Evolutionary conservation across 2,888 invertebrate species (phyloP).

Genomic region (Euzetes globulus): DNA sequence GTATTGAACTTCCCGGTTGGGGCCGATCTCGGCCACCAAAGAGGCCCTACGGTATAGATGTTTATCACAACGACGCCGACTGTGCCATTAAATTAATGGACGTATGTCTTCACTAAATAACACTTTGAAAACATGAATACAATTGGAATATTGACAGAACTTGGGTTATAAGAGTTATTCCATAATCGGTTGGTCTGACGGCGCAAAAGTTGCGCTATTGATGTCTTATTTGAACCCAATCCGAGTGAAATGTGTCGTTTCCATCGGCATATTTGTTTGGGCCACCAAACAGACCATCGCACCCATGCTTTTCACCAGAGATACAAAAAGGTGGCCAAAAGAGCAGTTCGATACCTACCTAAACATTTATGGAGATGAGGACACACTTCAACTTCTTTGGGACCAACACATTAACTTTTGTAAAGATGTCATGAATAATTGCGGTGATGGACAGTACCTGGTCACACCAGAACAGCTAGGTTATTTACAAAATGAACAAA

Average conservation of each 20-base stretch:
- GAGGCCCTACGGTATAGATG: slow-evolving; percentile 25
- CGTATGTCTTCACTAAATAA: neutral
- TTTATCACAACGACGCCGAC: slow-evolving; percentile 25
- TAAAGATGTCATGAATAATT: neutral
- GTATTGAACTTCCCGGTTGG: slow-evolving; percentile 32
- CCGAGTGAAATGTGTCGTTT: neutral
- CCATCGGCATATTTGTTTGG: neutral
- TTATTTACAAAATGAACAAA: no score
- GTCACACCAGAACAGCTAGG: neutral
- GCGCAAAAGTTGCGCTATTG: slow-evolving; percentile 30
- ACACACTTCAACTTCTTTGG: slow-evolving; percentile 14
- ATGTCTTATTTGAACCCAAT: neutral
- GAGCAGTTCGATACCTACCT: slow-evolving; percentile 4
- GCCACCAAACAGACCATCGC: neutral
- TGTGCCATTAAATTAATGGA: slow-evolving; percentile 34
- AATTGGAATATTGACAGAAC: neutral
- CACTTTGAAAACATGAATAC: neutral
- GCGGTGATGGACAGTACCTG: slow-evolving; percentile 8
- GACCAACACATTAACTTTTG: slow-evolving; percentile 32
- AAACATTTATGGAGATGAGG: slow-evolving; percentile 12
- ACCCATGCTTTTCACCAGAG: slow-evolving; percentile 1
- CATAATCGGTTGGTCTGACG: slow-evolving; percentile 33
- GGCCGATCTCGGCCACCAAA: slow-evolving; percentile 31
- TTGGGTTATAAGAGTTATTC: slow-evolving; percentile 26
- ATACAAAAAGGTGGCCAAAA: slow-evolving; percentile 20